Evolutionary conservation across 1,140 invertebrate genomes (phyloP).

Genomic region (Calephelis virginiensis): DNA sequence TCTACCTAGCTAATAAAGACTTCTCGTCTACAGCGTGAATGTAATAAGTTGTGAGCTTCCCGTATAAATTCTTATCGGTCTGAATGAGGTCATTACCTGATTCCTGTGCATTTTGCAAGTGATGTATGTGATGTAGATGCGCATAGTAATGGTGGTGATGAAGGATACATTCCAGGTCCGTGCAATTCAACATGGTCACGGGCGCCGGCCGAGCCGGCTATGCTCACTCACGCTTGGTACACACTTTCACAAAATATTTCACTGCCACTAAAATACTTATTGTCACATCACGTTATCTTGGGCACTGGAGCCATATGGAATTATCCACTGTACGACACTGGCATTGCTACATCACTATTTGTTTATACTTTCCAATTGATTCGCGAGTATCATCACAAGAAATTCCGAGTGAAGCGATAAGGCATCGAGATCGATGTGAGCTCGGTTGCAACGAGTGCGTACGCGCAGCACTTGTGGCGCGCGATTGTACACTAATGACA

Average conservation of each 20-base stretch:
- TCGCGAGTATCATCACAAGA: constrained; percentile 37
- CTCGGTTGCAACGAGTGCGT: constrained; percentile 49
- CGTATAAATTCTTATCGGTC: too few relatives aligned
- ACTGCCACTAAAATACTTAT: constrained; percentile 63
- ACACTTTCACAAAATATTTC: constrained; percentile 77
- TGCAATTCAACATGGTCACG: constrained; percentile 85
- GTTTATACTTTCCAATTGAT: constrained; percentile 45
- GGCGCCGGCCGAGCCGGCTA: constrained; percentile 52
- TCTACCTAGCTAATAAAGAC: too few relatives aligned
- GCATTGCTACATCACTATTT: constrained; percentile 47
- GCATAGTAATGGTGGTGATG: constrained; percentile 87
- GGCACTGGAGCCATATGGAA: constrained; percentile 52
- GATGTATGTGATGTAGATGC: constrained; percentile 84
- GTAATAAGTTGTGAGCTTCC: too few relatives aligned
- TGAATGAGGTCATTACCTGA: constrained; percentile 58
- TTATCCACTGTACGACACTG: constrained; percentile 52
- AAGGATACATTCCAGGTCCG: constrained; percentile 86
- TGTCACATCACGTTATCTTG: constrained; percentile 74
- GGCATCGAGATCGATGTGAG: constrained; percentile 45
- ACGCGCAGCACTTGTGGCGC: constrained; percentile 68
- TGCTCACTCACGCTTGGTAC: constrained; percentile 62
- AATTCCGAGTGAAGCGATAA: constrained; percentile 45
- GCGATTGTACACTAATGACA: constrained; percentile 65
- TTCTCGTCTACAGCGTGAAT: too few relatives aligned
- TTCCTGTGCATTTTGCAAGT: constrained; percentile 79